Conservation (phyloP, 2,888 invertebrate species). For the Zootermopsis nevadensis region DNA sequence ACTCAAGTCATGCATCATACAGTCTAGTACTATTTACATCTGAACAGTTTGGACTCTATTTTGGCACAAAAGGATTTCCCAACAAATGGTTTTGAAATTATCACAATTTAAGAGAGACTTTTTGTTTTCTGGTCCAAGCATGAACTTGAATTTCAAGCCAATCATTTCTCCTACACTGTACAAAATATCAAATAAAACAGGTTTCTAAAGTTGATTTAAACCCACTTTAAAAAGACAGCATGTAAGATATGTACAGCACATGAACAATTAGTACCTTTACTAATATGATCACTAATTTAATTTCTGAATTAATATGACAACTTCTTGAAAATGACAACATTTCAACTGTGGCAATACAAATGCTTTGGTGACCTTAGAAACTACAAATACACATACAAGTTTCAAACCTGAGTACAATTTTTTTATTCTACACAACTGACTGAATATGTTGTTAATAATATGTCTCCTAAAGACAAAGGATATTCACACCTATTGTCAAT, state of each 20-base stretch:
- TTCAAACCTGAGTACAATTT: conserved; percentile 11
- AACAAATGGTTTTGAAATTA: no score
- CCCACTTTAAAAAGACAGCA: neutral
- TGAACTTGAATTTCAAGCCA: neutral
- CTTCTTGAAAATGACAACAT: neutral
- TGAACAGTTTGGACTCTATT: no score
- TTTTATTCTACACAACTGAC: neutral
- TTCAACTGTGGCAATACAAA: neutral
- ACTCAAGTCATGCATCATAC: neutral
- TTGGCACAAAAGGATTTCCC: no score
- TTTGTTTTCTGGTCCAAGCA: neutral
- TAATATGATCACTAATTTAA: neutral
- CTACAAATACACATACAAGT: conserved; percentile 17
- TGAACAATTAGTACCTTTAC: neutral
- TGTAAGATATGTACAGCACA: no score
- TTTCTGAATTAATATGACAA: neutral
- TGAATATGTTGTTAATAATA: conserved; percentile 10
- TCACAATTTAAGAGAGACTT: neutral
- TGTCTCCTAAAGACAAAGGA: conserved; percentile 19
- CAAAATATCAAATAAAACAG: neutral
- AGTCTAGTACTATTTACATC: neutral
- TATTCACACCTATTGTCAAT: conserved; percentile 19
- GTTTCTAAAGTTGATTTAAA: neutral
- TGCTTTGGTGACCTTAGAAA: conserved; percentile 15
- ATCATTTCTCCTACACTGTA: neutral